These are phyloP conservation scores for Psix sp. DNA, from an alignment of 1,140 invertebrate genomes.

Conservation along the genomic window DNA sequence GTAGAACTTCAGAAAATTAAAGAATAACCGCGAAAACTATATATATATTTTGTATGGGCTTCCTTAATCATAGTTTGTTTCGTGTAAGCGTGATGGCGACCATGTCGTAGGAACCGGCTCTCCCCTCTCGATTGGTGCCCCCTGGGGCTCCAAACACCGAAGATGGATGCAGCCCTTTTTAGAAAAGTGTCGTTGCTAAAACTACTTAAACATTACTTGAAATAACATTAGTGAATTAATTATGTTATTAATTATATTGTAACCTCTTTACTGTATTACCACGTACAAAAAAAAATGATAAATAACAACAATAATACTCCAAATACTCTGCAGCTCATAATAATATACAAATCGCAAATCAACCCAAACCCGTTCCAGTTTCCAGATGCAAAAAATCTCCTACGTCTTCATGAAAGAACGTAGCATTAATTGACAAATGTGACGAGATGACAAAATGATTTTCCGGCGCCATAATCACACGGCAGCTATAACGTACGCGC, in stretches of 20 bases:
- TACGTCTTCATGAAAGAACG: too few relatives aligned
- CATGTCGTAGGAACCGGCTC: constrained; percentile 73
- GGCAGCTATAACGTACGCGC: constrained; percentile 8
- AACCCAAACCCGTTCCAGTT: not conserved
- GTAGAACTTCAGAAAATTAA: not conserved
- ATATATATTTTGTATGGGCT: constrained; percentile 54
- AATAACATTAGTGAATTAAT: not conserved
- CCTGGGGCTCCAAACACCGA: constrained; percentile 52
- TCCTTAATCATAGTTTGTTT: constrained; percentile 73
- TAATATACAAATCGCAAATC: too few relatives aligned
- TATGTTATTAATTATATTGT: too few relatives aligned
- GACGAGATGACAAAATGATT: constrained; percentile 29
- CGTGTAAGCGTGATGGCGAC: constrained; percentile 71
- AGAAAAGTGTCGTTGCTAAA: constrained; percentile 44
- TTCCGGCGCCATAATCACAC: constrained; percentile 23
- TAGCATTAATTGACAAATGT: constrained; percentile 25
- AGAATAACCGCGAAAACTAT: constrained; percentile 43
- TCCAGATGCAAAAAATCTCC: too few relatives aligned
- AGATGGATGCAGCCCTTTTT: constrained; percentile 56
- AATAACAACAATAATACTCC: too few relatives aligned
- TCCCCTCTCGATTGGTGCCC: constrained; percentile 64
- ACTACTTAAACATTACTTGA: constrained; percentile 66
- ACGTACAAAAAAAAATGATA: too few relatives aligned
- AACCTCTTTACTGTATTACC: too few relatives aligned
- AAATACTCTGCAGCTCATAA: too few relatives aligned